Percentiles rank a stretch among this genome's conserved stretches.
Conservation (phyloP, 2,113 vertebrate species). For the Zosterops pallidus region DNA sequence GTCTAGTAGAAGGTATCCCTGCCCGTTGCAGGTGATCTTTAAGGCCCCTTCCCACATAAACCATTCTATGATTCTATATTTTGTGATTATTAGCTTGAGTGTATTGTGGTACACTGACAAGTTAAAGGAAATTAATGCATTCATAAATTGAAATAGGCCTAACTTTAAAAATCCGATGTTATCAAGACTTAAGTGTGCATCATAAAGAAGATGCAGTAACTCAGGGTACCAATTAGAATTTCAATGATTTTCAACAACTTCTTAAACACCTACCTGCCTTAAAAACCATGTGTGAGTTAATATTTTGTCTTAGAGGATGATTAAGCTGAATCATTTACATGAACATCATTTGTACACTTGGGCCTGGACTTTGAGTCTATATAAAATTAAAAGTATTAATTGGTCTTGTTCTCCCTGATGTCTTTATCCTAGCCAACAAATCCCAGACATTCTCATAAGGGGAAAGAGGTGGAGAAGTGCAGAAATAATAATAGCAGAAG, state of each 20-base stretch:
- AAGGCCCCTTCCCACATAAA: background rate
- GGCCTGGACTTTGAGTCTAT: background rate
- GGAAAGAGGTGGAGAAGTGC: background rate
- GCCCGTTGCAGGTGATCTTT: background rate
- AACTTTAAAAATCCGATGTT: background rate
- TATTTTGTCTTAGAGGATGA: background rate
- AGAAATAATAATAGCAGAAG: background rate
- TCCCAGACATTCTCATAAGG: background rate
- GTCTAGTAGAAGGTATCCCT: background rate
- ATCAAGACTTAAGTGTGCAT: background rate
- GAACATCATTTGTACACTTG: background rate
- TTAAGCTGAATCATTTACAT: accelerated
- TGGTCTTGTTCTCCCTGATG: background rate
- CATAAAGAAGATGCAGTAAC: background rate
- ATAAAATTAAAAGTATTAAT: background rate
- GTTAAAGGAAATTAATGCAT: background rate
- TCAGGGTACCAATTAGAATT: background rate
- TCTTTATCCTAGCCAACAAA: background rate
- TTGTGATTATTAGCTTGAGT: background rate
- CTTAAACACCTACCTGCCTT: background rate
- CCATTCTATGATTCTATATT: background rate
- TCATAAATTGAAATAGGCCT: background rate
- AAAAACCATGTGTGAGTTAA: background rate
- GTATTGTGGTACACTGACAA: background rate
- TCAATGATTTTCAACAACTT: background rate